These are phyloP conservation scores for Plutomurus gul DNA, from an alignment of 1,140 invertebrate species.

Conservation along the genomic window DNA sequence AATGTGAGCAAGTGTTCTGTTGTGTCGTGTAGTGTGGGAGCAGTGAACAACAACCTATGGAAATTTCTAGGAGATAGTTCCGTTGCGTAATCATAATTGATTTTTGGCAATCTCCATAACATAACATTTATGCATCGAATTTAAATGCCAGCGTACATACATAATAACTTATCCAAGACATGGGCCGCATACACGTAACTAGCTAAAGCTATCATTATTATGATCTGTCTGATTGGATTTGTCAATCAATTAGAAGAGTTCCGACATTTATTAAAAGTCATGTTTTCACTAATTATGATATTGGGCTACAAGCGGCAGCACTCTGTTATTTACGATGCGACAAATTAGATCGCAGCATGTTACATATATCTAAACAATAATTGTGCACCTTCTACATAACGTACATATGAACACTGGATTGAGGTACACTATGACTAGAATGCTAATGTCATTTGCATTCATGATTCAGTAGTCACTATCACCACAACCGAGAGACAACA, in stretches of 20 bases:
- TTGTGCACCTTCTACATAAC: too few species aligned
- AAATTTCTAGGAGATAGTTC: not conserved
- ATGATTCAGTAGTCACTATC: too few species aligned
- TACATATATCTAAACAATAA: too few species aligned
- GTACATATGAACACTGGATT: too few species aligned
- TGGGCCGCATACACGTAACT: not conserved
- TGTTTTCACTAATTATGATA: not conserved
- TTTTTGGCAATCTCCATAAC: constrained; percentile 10
- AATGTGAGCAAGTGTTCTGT: not conserved
- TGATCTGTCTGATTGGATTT: constrained; percentile 21
- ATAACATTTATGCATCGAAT: too few species aligned
- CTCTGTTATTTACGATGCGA: not conserved
- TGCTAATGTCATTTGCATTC: too few species aligned
- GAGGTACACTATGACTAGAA: too few species aligned
- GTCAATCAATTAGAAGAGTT: not conserved
- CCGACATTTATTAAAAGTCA: constrained; percentile 18
- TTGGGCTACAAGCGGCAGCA: not conserved
- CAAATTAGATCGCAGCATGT: too few species aligned
- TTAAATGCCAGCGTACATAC: too few species aligned
- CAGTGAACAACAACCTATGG: constrained; percentile 2
- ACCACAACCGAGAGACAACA: too few species aligned
- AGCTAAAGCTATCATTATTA: not conserved
- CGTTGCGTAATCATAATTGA: constrained; percentile 21
- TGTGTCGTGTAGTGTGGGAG: not conserved
- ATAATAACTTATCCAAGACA: too few species aligned